phyloP scores from a whole-genome alignment of 2,797 vertebrate genomes.

The Threskiornis aethiopicus region DNA sequence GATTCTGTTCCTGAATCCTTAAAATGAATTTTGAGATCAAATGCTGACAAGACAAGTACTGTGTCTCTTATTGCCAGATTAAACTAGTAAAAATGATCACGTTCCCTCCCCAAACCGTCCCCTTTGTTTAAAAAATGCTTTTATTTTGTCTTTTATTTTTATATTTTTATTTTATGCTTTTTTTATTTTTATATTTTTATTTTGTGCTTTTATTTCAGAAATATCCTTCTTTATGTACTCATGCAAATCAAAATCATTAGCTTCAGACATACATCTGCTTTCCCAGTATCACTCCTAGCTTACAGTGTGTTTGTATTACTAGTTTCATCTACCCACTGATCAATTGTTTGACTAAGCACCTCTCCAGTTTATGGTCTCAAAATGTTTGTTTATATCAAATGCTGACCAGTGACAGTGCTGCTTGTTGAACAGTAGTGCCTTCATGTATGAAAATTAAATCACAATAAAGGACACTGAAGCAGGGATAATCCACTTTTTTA shows the following conservation, averaged over 20 bases:
- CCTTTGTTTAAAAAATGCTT: background rate
- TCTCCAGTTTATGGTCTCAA: background rate
- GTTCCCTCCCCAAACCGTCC: background rate
- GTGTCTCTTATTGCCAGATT: background rate
- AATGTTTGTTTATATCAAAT: constrained; percentile 29
- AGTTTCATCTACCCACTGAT: background rate
- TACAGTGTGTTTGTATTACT: background rate
- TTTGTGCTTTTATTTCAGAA: background rate
- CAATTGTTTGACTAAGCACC: background rate
- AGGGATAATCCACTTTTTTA: constrained; percentile 33
- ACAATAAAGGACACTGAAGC: constrained; percentile 1
- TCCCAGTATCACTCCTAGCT: background rate
- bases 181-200: no score
- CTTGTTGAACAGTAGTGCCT: background rate
- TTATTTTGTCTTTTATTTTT: background rate
- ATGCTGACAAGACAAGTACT: background rate
- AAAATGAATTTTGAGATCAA: background rate
- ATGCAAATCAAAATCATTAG: background rate
- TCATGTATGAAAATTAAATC: background rate
- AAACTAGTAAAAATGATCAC: background rate
- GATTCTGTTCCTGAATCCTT: background rate
- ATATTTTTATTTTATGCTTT: no score
- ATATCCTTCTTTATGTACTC: background rate
- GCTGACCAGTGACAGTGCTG: background rate
- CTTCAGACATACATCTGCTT: background rate